Base-by-base conservation (phyloP, 1,140 invertebrate species). In the Carposina sasakii region DNA sequence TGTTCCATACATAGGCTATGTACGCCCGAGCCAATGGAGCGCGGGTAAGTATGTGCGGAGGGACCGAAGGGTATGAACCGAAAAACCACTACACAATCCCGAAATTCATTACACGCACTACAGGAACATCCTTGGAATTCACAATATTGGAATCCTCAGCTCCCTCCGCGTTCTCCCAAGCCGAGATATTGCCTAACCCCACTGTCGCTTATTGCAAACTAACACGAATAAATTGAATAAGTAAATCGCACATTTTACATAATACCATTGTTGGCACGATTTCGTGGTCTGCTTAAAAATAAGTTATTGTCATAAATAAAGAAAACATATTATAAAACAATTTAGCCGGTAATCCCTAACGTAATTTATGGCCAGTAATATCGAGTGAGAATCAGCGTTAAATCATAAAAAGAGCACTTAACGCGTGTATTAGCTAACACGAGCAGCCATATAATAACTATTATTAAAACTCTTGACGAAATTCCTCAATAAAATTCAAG, bases 71-170 rank as follows among this genome's bases (percentile, higher is more conserved):
- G 57, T 61, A 55, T 53, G 60, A 52, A 54, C 61, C 69, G 67
- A 79, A 79, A 76, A 81, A 77, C 79, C 79, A 56, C 77, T 78
- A 76, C 75, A 71, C 69, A 76, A 78, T 79, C 71, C 77, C 70
- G 56, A 79, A 83, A 81, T 81, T 81, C 79, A 83, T 83, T 83
- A 83, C 57, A 67, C 63, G 67, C 59, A 60, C 58, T 72, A 57
- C 52, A 69, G 69, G 71, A 73, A 60, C 77, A 79, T 76, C 76
- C 70, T 67, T 51, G 77, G 77, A 81, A 83, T 83, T 83, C 77
- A 81, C 79, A 83, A 83, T 81, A 83, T 81, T 79, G 76, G 74
- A 78, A 81, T 77, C 72, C 67, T 70, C 46, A 34, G 15, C 28
- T 55, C 37, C 42, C 47, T 30, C 60, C 37, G 52, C 54, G 49